Conservation (phyloP, 2,113 vertebrate genomes). For the Gymnobelideus leadbeateri region DNA sequence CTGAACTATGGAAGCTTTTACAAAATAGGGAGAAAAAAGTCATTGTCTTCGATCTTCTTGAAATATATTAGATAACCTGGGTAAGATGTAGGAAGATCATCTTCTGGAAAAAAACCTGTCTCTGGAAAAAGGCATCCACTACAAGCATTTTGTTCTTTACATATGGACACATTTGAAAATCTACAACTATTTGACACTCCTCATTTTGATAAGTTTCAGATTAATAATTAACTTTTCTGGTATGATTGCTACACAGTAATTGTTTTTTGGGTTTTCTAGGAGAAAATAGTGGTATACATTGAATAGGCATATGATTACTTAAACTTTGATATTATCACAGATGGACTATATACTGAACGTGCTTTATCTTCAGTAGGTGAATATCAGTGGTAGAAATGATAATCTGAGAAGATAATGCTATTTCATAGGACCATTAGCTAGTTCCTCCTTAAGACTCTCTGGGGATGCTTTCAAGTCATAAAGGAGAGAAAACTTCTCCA, state of each 20-base stretch:
- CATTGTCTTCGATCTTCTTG: background rate
- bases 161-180: background rate
- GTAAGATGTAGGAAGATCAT: background rate
- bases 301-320: background rate
- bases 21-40: background rate
- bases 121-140: background rate
- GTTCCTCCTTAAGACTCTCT: background rate
- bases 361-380: background rate
- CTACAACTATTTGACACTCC: background rate
- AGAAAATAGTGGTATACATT: background rate
- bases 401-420: background rate
- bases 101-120: background rate
- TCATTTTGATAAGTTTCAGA: background rate
- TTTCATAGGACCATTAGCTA: background rate
- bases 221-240: background rate
- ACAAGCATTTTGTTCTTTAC: background rate
- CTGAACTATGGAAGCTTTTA: background rate
- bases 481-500: background rate
- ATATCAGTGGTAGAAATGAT: background rate
- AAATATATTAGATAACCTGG: background rate
- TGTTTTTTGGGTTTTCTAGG: background rate
- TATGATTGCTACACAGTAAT: background rate
- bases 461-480: background rate
- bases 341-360: background rate
- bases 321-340: background rate